Evolutionary conservation across 2,113 vertebrate species (phyloP).

Genomic region (Rhea pennata): DNA sequence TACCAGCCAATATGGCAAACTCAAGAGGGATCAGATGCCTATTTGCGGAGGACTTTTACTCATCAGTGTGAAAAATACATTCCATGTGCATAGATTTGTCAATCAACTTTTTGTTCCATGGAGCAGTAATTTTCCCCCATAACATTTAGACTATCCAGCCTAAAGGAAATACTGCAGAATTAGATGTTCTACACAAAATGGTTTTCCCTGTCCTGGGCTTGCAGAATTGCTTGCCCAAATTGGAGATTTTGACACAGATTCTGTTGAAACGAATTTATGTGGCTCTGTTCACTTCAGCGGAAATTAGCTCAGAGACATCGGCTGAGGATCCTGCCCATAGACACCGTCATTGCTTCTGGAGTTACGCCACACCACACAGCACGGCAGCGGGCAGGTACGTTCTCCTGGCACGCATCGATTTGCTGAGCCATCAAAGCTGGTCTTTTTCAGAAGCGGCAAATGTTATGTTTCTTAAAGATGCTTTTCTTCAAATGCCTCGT

Average conservation of each 20-base stretch:
- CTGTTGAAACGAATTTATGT: background rate
- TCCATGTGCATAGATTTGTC: background rate
- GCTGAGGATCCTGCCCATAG: background rate
- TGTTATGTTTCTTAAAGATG: background rate
- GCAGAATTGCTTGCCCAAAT: background rate
- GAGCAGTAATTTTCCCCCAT: background rate
- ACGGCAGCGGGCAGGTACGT: background rate
- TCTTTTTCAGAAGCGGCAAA: background rate
- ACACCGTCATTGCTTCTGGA: background rate
- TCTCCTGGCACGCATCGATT: background rate
- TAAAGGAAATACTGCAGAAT: too few relatives aligned
- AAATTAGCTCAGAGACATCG: background rate
- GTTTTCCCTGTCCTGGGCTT: background rate
- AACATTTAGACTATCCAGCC: background rate
- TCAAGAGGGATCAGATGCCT: background rate
- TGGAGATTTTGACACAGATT: background rate
- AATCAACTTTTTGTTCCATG: background rate
- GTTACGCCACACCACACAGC: background rate
- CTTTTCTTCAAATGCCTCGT: background rate
- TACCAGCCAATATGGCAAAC: background rate
- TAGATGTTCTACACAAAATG: background rate
- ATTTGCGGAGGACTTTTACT: background rate
- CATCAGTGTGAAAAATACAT: background rate
- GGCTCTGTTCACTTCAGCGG: background rate
- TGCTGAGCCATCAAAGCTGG: background rate